A percentile compares a stretch with the other conserved stretches of the same genome.
Evolutionary conservation across 2,888 invertebrate genomes (phyloP).

Genomic region (Keiferia lycopersicella): DNA sequence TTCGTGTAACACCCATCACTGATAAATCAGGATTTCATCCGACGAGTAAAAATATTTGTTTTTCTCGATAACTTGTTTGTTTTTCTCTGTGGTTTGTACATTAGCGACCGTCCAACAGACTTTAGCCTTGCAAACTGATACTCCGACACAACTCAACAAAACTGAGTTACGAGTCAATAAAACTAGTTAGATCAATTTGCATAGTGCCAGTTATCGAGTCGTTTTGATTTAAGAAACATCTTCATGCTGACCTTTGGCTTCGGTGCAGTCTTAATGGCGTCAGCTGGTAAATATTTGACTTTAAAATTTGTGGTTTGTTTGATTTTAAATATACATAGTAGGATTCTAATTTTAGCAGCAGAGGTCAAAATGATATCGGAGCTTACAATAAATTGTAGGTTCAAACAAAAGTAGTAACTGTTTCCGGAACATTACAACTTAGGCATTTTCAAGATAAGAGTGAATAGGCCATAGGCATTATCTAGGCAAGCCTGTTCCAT

Average conservation of each 20-base stretch:
- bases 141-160: no score
- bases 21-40: not conserved
- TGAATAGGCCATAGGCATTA: no score
- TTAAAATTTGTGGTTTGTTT: not conserved
- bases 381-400: not conserved
- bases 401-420: not conserved
- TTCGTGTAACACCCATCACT: not conserved
- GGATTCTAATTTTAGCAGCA: not conserved
- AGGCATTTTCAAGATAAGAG: no score
- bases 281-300: not conserved
- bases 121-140: conserved; percentile 18
- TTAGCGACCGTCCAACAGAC: not conserved
- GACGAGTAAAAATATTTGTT: no score
- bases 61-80: not conserved
- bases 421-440: no score
- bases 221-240: not conserved
- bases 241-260: conserved; percentile 9
- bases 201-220: not conserved
- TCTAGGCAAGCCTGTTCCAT: no score
- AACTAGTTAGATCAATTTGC: conserved; percentile 7
- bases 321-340: not conserved
- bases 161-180: not conserved
- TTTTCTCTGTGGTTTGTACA: not conserved
- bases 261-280: not conserved
- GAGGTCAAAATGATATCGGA: not conserved